Evolutionary conservation across 1,140 invertebrate genomes (phyloP).

Genomic region (Palaemon carinicauda): DNA sequence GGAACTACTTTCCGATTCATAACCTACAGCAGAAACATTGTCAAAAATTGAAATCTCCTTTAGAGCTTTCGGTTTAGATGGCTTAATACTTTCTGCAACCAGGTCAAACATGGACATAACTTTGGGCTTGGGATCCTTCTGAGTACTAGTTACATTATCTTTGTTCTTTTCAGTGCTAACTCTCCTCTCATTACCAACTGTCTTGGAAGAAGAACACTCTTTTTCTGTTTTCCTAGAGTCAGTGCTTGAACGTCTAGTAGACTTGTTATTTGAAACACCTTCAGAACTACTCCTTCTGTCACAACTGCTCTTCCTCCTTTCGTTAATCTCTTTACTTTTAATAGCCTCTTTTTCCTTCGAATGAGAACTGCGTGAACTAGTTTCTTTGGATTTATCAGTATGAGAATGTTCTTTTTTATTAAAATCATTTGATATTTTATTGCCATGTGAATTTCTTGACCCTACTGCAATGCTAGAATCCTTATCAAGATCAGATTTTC

Average conservation of each 20-base stretch:
- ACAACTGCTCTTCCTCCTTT: not conserved
- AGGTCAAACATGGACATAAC: constrained; percentile 44
- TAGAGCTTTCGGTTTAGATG: constrained; percentile 18
- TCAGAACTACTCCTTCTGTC: constrained; percentile 25
- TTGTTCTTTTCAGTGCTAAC: not conserved
- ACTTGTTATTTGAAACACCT: constrained; percentile 5
- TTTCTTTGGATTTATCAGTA: too few species aligned
- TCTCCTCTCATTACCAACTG: not conserved
- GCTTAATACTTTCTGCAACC: not conserved
- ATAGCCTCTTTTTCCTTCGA: not conserved
- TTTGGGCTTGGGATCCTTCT: not conserved
- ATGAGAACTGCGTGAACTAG: not conserved
- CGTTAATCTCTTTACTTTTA: not conserved
- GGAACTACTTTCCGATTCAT: not conserved
- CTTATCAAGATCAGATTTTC: too few species aligned
- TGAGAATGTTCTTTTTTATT: too few species aligned
- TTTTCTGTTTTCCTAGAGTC: constrained; percentile 29
- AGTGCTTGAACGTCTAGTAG: not conserved
- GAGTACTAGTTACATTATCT: not conserved
- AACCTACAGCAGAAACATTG: not conserved
- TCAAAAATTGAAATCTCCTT: constrained; percentile 57
- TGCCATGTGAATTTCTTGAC: too few species aligned
- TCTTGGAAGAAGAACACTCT: not conserved
- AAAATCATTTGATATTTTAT: too few species aligned
- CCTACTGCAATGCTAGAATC: too few species aligned